Conservation (phyloP, 2,797 vertebrate genomes). For the Sphenodon punctatus region DNA sequence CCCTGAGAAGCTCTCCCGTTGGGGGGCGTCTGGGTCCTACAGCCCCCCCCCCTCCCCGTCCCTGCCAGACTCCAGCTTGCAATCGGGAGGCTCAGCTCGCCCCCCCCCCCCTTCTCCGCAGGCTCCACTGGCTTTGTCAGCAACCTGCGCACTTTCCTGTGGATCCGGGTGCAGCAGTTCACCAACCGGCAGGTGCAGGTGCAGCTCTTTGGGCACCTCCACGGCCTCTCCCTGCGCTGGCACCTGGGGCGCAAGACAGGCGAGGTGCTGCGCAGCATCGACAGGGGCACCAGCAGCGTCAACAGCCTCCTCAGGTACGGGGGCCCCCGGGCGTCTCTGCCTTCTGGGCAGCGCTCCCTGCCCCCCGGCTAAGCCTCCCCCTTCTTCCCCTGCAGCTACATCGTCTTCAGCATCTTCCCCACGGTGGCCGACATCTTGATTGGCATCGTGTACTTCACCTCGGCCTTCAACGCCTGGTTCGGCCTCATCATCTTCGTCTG, state of each 20-base stretch:
- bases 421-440: conserved; percentile 92
- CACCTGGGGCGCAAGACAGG: conserved; percentile 92
- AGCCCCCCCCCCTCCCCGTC: background rate
- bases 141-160: conserved; percentile 91
- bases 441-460: conserved; percentile 91
- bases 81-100: no score
- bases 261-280: conserved; percentile 91
- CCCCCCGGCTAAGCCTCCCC: background rate
- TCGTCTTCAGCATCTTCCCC: conserved; percentile 95
- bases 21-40: background rate
- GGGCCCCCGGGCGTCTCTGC: background rate
- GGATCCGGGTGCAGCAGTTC: conserved; percentile 96
- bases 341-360: no score
- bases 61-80: no score
- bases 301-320: conserved; percentile 90
- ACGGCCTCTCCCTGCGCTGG: conserved; percentile 91
- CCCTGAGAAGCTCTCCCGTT: no score
- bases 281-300: conserved; percentile 92
- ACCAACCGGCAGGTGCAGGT: conserved; percentile 89
- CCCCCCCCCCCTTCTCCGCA: conserved; percentile 11
- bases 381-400: conserved; percentile 81
- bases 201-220: conserved; percentile 89
- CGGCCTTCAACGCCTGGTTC: conserved; percentile 94
- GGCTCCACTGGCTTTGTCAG: conserved; percentile 90
- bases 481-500: conserved; percentile 96